Base-by-base conservation (phyloP, 1,140 invertebrate genomes). In the Philotrypesis tridentata region DNA sequence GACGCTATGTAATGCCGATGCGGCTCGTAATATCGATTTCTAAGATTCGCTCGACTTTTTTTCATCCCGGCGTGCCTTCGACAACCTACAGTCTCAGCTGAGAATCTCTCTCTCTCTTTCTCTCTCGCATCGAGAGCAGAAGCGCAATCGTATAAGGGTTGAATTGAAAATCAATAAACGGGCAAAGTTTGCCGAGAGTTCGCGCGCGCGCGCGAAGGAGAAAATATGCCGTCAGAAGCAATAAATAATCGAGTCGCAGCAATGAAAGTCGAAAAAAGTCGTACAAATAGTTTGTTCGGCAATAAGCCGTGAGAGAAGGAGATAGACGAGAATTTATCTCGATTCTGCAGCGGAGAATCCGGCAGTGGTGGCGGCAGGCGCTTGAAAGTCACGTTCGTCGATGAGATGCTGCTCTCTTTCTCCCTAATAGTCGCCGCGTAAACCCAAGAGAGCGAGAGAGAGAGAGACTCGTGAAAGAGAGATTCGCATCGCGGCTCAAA, bases 401-500 rank as follows among this genome's bases (percentile, higher is more conserved):
- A 65, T 65, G 61, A 65, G 61, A 29, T 29, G 23, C 61, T 65
- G 23, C 27, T 29, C 27, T 29, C 61, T 65, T 55, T 55, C 48
- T 55, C 21, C 61, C 27, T 55, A 55, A 55, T n/a, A 55, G 48
- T 55, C 48, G 48, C 17, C 48, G 48, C 48, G 48, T 55, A 55
- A 55, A 55, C 61, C 61, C 23, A 23, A 65, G 61, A 27, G 60
- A 61, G 60, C 11, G 43, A 73, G 27, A 73, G 72, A 31, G 25
- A 55, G 48, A 55, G 48, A 55, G 21, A 55, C 48, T 55, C 48
- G 48, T 55, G 48, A 55, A 55, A 73, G 71, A 60, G 48, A 60
- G 72, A 74, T 74, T 74, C 48, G 48, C 48, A 74, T 74, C 72
- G 48, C 40, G 21, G 43, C 37, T 73, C n/a, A 71, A 73, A 73